A percentile compares a stretch with the other conserved stretches of the same genome.
These are phyloP conservation scores for Temnopleurus reevesii DNA, from an alignment of 53 echinoderm and acorn worm species.

Conservation along the genomic window DNA sequence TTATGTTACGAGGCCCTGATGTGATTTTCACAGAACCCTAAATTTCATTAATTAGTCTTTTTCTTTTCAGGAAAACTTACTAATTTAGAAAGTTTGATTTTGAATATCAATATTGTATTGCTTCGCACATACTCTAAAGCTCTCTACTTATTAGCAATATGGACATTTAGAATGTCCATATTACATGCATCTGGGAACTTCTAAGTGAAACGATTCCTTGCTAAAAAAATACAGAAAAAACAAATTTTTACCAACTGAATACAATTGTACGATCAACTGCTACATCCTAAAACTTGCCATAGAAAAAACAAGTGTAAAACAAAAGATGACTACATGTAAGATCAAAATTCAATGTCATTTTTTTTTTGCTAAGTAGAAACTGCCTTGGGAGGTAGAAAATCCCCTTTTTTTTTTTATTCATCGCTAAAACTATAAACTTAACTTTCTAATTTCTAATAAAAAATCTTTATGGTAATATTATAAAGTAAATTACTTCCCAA, in stretches of 20 bases:
- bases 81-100: background rate
- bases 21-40: background rate
- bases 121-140: background rate
- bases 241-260: background rate
- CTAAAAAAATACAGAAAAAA: background rate
- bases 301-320: background rate
- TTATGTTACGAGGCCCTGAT: background rate
- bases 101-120: background rate
- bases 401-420: background rate
- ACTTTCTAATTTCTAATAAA: background rate
- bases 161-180: too few relatives aligned
- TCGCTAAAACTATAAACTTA: background rate
- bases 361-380: background rate
- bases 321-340: background rate
- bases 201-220: too few relatives aligned
- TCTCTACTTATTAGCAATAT: too few relatives aligned
- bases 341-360: background rate
- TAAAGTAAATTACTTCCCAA: background rate
- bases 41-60: background rate
- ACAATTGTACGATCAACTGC: background rate
- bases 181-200: too few relatives aligned
- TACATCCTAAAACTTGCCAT: background rate
- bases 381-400: constrained; percentile 20
- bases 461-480: background rate
- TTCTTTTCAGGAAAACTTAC: background rate